Evolutionary conservation across 2,113 vertebrate genomes (phyloP), one percentile per base, ranked within the genome.

Genomic region (Centropus unirufus): DNA sequence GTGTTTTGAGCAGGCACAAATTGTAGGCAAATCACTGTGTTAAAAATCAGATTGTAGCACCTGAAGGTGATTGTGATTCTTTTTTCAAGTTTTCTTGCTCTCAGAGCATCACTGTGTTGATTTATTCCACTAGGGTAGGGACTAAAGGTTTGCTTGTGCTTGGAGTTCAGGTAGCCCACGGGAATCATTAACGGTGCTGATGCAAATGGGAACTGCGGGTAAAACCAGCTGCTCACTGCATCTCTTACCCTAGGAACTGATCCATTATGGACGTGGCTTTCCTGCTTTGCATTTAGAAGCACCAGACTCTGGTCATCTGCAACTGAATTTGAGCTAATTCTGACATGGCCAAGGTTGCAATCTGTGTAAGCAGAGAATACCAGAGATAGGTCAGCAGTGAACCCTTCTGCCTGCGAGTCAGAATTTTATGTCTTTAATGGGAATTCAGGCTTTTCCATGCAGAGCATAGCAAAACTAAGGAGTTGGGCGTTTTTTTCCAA

Each of bases 241-340:
- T 12, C 29, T 36, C 47, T 47, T 21, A 23, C 2, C 49, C 22
- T 7, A 11, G 42, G 49, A 51, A 7, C 32, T 14, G 23, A 4
- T 22, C 8, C 1, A 3, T 19, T n/a, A 24, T 40, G 34, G 40
- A 13, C 55, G 0, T 2, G 11, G 21, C 36, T 58, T 46, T 52
- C 36, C 36, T 22, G 61, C 21, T 70, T 11, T 40, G 47, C 26
- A 2, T 22, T 23, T 20, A 34, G 64, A 73, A 63, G 47, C 49
- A 57, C 20, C 44, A 13, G 29, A 10, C 7, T 3, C 20, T 12
- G 77, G 27, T 13, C 34, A 21, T 8, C 0, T 0, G 20, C 34
- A 29, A 11, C 61, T 52, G 49, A 32, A 29, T 73, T 46, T n/a
- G 29, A 29, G 67, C 29, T 29, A 17, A 27, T 40, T 68, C 62